Evolutionary conservation across 2,888 invertebrate genomes (phyloP).

Genomic region (Alviniconcha strummeri): DNA sequence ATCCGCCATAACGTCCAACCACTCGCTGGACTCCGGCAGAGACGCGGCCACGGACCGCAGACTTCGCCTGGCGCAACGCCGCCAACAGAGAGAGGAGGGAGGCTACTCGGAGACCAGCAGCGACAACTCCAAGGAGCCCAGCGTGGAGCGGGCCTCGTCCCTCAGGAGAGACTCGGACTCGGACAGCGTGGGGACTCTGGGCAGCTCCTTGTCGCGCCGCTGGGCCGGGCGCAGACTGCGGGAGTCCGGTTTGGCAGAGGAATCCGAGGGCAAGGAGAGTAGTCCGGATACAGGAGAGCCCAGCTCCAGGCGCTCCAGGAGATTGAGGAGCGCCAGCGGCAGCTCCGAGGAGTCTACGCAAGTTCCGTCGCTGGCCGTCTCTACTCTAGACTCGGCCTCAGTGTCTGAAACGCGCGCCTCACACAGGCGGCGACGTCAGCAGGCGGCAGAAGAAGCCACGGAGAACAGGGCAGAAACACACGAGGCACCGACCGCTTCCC

Average conservation of each 20-base stretch:
- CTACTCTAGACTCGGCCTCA: not conserved
- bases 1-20: constrained; percentile 14
- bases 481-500: too few species aligned
- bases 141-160: constrained; percentile 23
- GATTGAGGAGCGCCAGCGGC: not conserved
- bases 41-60: constrained; percentile 22
- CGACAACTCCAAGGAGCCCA: constrained; percentile 26
- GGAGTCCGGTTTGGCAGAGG: constrained; percentile 14
- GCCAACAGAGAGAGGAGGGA: constrained; percentile 23
- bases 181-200: not conserved
- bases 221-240: constrained; percentile 6
- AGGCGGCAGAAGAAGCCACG: not conserved
- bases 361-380: not conserved
- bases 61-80: constrained; percentile 5
- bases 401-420: not conserved
- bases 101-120: constrained; percentile 22
- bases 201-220: not conserved
- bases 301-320: not conserved
- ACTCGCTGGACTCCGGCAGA: constrained; percentile 2
- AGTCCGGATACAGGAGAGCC: not conserved
- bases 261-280: constrained; percentile 11
- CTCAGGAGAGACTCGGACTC: constrained; percentile 25
- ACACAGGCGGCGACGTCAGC: constrained; percentile 7
- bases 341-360: constrained; percentile 17
- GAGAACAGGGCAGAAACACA: not conserved